phyloP scores from a whole-genome alignment of 2,888 invertebrate species.

The Folsomia candida region DNA sequence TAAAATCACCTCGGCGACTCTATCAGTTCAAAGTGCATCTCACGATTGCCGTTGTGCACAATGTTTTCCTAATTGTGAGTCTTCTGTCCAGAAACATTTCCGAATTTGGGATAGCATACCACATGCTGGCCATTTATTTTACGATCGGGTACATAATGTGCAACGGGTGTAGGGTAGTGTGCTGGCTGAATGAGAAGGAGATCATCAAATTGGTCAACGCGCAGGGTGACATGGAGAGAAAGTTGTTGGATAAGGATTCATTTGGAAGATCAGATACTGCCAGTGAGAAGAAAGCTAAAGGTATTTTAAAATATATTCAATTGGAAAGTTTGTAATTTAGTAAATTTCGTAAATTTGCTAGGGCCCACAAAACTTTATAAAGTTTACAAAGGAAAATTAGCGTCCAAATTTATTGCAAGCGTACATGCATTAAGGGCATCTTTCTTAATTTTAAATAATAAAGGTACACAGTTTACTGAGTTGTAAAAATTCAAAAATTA shows the following conservation, averaged over 20 bases:
- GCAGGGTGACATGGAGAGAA: slow-evolving; percentile 10
- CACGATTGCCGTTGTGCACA: slow-evolving; percentile 22
- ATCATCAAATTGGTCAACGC: slow-evolving; percentile 29
- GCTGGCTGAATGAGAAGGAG: slow-evolving; percentile 24
- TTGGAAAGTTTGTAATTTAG: too few relatives aligned
- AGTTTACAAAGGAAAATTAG: too few relatives aligned
- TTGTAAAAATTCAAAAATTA: too few relatives aligned
- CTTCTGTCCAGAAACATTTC: slow-evolving; percentile 8
- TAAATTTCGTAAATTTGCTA: too few relatives aligned
- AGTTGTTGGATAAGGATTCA: background rate
- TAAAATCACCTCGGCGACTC: background rate
- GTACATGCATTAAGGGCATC: too few relatives aligned
- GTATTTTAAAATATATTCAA: too few relatives aligned
- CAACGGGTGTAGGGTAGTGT: slow-evolving; percentile 21
- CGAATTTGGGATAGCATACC: slow-evolving; percentile 20
- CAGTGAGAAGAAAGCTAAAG: background rate
- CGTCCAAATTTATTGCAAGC: too few relatives aligned
- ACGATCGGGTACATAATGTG: slow-evolving; percentile 22
- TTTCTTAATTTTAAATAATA: too few relatives aligned
- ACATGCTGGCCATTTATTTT: slow-evolving; percentile 29
- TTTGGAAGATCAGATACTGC: too few relatives aligned
- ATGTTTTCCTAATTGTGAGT: slow-evolving; percentile 24
- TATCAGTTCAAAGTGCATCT: slow-evolving; percentile 22
- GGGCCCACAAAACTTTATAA: too few relatives aligned
- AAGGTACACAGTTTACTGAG: too few relatives aligned